phyloP scores from a whole-genome alignment of 2,797 vertebrate genomes.

The Aulostomus chinensis region DNA sequence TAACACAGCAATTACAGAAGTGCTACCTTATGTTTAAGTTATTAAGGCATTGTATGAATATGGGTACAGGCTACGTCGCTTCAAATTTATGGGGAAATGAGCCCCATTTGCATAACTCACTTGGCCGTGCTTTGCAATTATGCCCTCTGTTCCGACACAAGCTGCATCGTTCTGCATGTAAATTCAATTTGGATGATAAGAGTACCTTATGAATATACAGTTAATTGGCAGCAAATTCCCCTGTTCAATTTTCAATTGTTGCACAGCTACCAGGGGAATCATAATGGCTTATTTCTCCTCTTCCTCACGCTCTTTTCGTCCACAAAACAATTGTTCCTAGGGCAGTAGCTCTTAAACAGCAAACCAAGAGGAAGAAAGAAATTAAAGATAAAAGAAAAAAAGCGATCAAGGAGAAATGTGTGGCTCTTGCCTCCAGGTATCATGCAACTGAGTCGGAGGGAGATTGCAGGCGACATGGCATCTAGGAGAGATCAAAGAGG shows the following conservation, averaged over 20 bases:
- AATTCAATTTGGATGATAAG: conserved; percentile 64
- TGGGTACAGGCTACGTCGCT: conserved; percentile 56
- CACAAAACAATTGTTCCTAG: conserved; percentile 45
- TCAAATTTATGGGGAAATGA: conserved; percentile 66
- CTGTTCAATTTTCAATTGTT: conserved; percentile 60
- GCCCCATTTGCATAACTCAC: conserved; percentile 71
- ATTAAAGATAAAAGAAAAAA: not conserved
- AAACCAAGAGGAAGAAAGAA: conserved; percentile 11
- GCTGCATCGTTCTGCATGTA: conserved; percentile 57
- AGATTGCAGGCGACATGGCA: conserved; percentile 53
- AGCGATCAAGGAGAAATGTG: conserved; percentile 66
- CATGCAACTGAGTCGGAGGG: conserved; percentile 41
- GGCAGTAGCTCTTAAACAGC: conserved; percentile 38
- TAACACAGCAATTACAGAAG: conserved; percentile 45
- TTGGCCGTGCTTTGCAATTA: conserved; percentile 66
- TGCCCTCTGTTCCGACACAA: conserved; percentile 49
- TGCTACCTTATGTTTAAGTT: conserved; percentile 59
- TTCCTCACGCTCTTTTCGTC: not conserved
- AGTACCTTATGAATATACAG: conserved; percentile 61
- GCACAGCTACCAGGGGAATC: conserved; percentile 50
- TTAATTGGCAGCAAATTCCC: conserved; percentile 69
- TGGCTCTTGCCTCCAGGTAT: conserved; percentile 53
- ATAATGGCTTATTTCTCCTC: conserved; percentile 32
- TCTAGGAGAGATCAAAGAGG: conserved; percentile 70
- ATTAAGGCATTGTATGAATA: conserved; percentile 57